phyloP scores from a whole-genome alignment of 2,797 vertebrate species.

The Gymnodraco acuticeps region DNA sequence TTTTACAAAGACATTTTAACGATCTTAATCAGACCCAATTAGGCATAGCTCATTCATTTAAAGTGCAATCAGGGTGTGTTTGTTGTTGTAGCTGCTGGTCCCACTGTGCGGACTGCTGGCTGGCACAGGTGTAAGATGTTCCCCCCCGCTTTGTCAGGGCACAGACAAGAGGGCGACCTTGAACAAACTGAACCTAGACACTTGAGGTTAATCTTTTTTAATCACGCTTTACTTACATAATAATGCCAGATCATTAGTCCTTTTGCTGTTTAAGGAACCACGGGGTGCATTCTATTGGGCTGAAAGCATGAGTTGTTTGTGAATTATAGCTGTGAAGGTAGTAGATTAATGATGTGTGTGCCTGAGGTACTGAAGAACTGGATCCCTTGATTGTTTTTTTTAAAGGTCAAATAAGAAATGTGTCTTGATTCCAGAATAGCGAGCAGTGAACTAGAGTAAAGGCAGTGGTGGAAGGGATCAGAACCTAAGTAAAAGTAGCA shows the following conservation, averaged over 20 bases:
- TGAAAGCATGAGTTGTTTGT: neutral
- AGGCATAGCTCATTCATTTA: conserved; percentile 57
- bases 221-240: conserved; percentile 21
- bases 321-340: neutral
- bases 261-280: conserved; percentile 7
- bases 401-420: conserved; percentile 18
- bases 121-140: conserved; percentile 63
- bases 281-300: neutral
- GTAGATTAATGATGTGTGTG: conserved; percentile 16
- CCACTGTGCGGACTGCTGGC: conserved; percentile 26
- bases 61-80: conserved; percentile 68
- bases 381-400: conserved; percentile 7
- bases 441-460: neutral
- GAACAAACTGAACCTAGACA: conserved; percentile 28
- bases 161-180: conserved; percentile 43
- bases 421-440: neutral
- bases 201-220: neutral
- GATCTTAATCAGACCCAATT: conserved; percentile 65
- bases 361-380: neutral
- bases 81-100: conserved; percentile 69
- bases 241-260: conserved; percentile 24
- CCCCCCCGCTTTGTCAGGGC: conserved; percentile 22
- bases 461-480: too few species aligned
- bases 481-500: too few species aligned
- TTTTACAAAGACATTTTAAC: conserved; percentile 33